Evolutionary conservation across 2,113 vertebrate genomes (phyloP).

Genomic region (Podarcis raffonei): DNA sequence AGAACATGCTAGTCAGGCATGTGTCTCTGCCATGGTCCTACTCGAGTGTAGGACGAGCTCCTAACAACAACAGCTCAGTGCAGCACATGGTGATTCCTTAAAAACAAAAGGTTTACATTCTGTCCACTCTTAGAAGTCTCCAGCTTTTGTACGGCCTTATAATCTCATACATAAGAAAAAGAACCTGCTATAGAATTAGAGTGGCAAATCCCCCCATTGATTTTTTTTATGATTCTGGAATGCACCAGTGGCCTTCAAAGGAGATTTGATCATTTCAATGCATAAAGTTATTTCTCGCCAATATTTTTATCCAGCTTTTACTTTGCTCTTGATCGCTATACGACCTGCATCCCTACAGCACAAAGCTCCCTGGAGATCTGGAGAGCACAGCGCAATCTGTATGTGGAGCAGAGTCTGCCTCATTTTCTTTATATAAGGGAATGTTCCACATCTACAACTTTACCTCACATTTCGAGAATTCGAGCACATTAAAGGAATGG

Average conservation of each 20-base stretch:
- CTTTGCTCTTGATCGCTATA: neutral
- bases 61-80: constrained; percentile 33
- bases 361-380: neutral
- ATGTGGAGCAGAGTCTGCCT: neutral
- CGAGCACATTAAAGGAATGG: neutral
- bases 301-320: constrained; percentile 26
- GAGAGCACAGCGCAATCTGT: neutral
- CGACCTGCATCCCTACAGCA: neutral
- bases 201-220: neutral
- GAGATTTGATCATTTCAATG: constrained; percentile 30
- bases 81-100: constrained; percentile 63
- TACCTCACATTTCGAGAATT: neutral
- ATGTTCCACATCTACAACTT: neutral
- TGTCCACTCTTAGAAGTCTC: constrained; percentile 53
- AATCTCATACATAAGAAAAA: constrained; percentile 46
- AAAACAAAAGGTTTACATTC: constrained; percentile 55
- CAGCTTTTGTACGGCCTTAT: constrained; percentile 52
- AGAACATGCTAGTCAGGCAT: too few species aligned
- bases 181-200: neutral
- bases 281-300: neutral
- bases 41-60: too few species aligned
- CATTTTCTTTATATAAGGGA: neutral
- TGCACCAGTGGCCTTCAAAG: neutral
- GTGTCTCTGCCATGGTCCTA: too few species aligned
- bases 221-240: constrained; percentile 7